These are phyloP conservation scores for Sussaba pulchella DNA, from an alignment of 2,888 invertebrate genomes.

Conservation along the genomic window DNA sequence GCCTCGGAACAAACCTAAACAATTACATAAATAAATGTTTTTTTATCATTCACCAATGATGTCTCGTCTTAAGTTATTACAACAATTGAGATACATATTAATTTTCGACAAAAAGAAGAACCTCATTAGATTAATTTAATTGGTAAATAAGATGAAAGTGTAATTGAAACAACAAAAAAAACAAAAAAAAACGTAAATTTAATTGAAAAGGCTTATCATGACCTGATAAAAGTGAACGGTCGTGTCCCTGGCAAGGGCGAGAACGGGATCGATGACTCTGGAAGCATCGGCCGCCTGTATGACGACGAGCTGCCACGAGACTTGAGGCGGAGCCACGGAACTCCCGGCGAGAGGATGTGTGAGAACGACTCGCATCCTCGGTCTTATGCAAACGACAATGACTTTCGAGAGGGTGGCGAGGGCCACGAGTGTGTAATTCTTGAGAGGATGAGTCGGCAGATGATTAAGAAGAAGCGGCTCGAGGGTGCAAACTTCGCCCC, in stretches of 20 bases:
- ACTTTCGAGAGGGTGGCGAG: constrained; percentile 97
- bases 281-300: constrained; percentile 90
- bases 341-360: constrained; percentile 90
- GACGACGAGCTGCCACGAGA: constrained; percentile 96
- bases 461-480: constrained; percentile 88
- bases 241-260: constrained; percentile 95
- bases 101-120: too few species aligned
- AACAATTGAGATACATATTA: too few species aligned
- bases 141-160: too few species aligned
- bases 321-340: constrained; percentile 92
- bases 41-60: too few species aligned
- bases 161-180: background rate
- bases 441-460: constrained; percentile 88
- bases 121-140: too few species aligned
- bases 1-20: constrained; percentile 85
- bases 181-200: background rate
- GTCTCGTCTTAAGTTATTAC: too few species aligned
- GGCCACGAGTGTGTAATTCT: constrained; percentile 92
- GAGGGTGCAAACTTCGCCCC: constrained; percentile 95
- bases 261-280: constrained; percentile 92
- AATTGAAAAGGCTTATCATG: constrained; percentile 25
- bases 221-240: constrained; percentile 95
- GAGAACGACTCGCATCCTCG: constrained; percentile 91
- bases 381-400: constrained; percentile 92
- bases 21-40: constrained; percentile 69